A percentile compares a stretch with the other conserved stretches of the same genome.
Conservation (phyloP, 2,888 invertebrate genomes). For the Ornithoptera alexandrae region DNA sequence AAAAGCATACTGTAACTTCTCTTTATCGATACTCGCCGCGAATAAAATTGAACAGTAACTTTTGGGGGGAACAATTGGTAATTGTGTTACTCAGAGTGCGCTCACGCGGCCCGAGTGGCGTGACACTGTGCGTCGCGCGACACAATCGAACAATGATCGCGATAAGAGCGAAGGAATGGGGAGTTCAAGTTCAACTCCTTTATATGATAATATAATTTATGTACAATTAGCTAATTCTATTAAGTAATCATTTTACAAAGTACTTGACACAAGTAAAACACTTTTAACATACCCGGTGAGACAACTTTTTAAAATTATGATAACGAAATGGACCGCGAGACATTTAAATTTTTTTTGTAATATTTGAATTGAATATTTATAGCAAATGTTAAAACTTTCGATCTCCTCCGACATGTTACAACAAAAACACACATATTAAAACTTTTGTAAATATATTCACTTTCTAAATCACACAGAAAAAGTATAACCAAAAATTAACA, state of each 20-base stretch:
- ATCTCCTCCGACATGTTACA: background rate
- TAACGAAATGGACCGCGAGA: background rate
- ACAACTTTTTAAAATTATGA: background rate
- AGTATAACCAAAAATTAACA: background rate
- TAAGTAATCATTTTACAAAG: background rate
- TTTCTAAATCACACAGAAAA: background rate
- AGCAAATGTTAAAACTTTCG: too few species aligned
- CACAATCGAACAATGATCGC: constrained; percentile 29
- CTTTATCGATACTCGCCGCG: background rate
- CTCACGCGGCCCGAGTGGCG: constrained; percentile 21
- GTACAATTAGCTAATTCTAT: constrained; percentile 8
- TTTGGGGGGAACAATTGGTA: constrained; percentile 28
- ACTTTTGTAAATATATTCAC: background rate
- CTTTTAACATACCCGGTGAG: too few species aligned
- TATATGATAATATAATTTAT: constrained; percentile 19
- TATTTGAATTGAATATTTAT: too few species aligned
- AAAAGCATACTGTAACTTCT: background rate
- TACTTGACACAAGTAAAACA: background rate
- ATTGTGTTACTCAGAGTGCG: constrained; percentile 14
- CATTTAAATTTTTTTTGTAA: too few species aligned
- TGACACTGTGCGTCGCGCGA: constrained; percentile 24
- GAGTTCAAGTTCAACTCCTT: constrained; percentile 17
- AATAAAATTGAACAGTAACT: constrained; percentile 14
- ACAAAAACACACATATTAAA: background rate
- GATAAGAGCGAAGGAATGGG: constrained; percentile 15